These are phyloP conservation scores for Thaleichthys pacificus DNA, from an alignment of 2,797 vertebrate species.

Conservation along the genomic window DNA sequence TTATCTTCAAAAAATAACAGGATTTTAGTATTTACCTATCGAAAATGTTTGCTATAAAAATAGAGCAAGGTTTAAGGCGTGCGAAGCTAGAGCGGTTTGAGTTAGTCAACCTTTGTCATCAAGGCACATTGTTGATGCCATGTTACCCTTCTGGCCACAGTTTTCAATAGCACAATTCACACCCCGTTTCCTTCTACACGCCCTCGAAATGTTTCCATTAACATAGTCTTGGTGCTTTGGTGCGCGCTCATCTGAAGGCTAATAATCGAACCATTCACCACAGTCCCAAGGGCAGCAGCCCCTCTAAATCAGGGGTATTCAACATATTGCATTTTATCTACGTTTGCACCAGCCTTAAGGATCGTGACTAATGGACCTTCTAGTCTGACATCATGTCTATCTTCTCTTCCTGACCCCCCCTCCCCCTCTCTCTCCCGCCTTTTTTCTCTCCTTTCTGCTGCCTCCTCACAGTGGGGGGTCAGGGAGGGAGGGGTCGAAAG, in stretches of 20 bases:
- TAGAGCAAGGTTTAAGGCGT: too few species aligned
- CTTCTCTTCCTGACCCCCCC: not conserved
- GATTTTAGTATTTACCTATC: not conserved
- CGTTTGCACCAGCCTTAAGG: not conserved
- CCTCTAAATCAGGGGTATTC: slow-evolving; percentile 16
- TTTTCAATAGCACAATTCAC: not conserved
- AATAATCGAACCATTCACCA: slow-evolving; percentile 17
- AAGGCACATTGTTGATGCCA: not conserved
- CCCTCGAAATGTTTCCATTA: not conserved
- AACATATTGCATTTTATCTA: slow-evolving; percentile 14
- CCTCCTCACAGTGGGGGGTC: slow-evolving; percentile 18
- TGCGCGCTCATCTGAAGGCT: slow-evolving; percentile 21
- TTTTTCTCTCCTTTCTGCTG: not conserved
- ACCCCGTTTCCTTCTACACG: not conserved
- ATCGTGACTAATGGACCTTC: slow-evolving; percentile 15
- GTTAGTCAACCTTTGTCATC: not conserved
- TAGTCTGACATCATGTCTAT: not conserved
- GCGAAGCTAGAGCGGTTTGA: not conserved
- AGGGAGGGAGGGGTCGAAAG: slow-evolving; percentile 19
- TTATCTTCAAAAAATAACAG: not conserved
- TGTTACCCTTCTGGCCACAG: not conserved
- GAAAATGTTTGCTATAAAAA: not conserved
- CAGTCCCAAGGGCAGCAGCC: slow-evolving; percentile 2
- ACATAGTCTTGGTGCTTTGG: slow-evolving; percentile 1
- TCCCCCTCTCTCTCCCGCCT: too few species aligned